Evolutionary conservation across 2,113 vertebrate species (phyloP).

Genomic region (Copsychus sechellarum): DNA sequence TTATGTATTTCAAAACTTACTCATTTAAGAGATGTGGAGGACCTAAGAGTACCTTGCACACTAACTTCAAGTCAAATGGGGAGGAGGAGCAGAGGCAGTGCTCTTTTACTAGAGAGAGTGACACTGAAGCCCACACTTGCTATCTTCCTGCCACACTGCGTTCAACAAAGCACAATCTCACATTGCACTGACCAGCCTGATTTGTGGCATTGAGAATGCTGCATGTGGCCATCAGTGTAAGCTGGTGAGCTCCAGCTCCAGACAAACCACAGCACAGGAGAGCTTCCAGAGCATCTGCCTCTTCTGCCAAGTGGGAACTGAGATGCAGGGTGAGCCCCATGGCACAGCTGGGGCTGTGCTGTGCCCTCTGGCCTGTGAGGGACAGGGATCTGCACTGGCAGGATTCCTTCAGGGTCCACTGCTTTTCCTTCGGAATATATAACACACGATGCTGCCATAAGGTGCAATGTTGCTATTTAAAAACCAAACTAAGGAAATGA

Average conservation of each 20-base stretch:
- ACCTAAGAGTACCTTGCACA: neutral
- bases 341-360: fast-evolving
- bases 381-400: neutral
- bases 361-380: neutral
- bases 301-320: neutral
- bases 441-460: neutral
- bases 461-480: neutral
- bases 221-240: neutral
- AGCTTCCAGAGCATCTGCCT: neutral
- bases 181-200: neutral
- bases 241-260: neutral
- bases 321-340: neutral
- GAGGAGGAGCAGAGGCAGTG: neutral
- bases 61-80: neutral
- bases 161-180: fast-evolving
- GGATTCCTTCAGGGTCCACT: neutral
- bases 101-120: neutral
- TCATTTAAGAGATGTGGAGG: neutral
- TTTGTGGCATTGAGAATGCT: fast-evolving
- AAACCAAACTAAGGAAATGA: neutral
- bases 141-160: neutral
- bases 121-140: neutral
- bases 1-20: neutral
- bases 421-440: neutral
- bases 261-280: neutral